Base-by-base conservation (phyloP, 2,113 vertebrate genomes). In the Oncorhynchus tshawytscha region DNA sequence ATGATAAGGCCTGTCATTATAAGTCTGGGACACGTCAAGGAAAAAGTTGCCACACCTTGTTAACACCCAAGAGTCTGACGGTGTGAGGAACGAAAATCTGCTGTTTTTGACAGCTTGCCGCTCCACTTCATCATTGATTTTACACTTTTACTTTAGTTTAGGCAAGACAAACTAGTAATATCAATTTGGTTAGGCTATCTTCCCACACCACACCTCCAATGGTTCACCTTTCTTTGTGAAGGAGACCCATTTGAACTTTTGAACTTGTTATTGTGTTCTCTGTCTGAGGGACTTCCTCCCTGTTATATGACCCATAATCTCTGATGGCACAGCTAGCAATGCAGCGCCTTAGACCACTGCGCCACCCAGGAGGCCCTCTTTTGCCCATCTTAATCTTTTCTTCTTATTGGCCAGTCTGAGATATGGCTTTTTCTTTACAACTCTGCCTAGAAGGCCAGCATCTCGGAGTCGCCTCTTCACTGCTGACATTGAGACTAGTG, bases 1-100 rank as follows among this genome's bases (percentile, higher is more conserved):
- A 74, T 78, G 88, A 88, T 84, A 84, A 85, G 70, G 78, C 82
- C 71, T 75, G 72, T 76, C 75, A 18, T 31, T 59, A 71, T 64
- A 71, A 80, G 31, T 75, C 77, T 48, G 77, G 49, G 27, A 75
- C 68, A 76, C 74, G 78, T 51, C 0, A 1, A 5, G 27, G 69
- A 72, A 64, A 72, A 77, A 74, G 31, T 71, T 27, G 4, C 65
- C 13, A 25, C 80, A 72, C 73, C 71, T 79, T 73, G 71, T 79
- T 82, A 72, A 77, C 67, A 71, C 68, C 71, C 16, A 16, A 57
- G 31, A 25, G 69, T 71, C 54, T 3, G 1, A 2, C 78, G 70
- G 74, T 49, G 68, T 73, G 83, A 70, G 70, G 54, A 71, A 76
- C 62, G 54, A 54, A 62, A 76, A 24, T 25, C 72, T 57, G 24